These are phyloP conservation scores for Carapus acus DNA, from an alignment of 2,797 vertebrate genomes.

Conservation along the genomic window DNA sequence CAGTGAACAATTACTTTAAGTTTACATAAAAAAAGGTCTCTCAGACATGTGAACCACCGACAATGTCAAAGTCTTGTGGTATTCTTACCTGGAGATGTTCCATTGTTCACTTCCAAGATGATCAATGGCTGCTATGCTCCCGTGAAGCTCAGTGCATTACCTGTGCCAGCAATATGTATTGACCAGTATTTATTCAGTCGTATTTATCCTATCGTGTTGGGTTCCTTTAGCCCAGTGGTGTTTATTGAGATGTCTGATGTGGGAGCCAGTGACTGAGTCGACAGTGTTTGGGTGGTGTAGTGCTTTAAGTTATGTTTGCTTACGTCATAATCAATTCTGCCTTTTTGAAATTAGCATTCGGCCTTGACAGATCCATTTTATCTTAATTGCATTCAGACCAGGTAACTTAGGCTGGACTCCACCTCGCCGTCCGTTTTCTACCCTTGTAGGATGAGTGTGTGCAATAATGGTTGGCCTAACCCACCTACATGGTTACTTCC, in stretches of 20 bases:
- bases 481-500: background rate
- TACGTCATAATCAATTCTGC: slow-evolving; percentile 14
- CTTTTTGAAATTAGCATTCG: slow-evolving; percentile 47
- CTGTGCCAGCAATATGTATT: slow-evolving; percentile 5
- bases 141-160: slow-evolving; percentile 4
- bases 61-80: background rate
- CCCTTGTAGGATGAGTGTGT: background rate
- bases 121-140: background rate
- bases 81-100: slow-evolving; percentile 62
- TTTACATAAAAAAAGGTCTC: background rate
- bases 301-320: slow-evolving; percentile 10
- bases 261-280: no score
- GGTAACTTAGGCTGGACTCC: slow-evolving; percentile 3
- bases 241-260: background rate
- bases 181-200: slow-evolving; percentile 47
- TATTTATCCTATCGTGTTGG: slow-evolving; percentile 1
- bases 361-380: slow-evolving; percentile 54
- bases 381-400: slow-evolving; percentile 19
- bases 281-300: no score
- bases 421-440: no score
- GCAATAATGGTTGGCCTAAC: no score
- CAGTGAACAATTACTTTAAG: no score
- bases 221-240: background rate
- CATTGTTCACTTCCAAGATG: slow-evolving; percentile 43
- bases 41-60: background rate